Evolutionary conservation across 2,797 vertebrate species (phyloP).

Genomic region (Eurystomus glaucurus): DNA sequence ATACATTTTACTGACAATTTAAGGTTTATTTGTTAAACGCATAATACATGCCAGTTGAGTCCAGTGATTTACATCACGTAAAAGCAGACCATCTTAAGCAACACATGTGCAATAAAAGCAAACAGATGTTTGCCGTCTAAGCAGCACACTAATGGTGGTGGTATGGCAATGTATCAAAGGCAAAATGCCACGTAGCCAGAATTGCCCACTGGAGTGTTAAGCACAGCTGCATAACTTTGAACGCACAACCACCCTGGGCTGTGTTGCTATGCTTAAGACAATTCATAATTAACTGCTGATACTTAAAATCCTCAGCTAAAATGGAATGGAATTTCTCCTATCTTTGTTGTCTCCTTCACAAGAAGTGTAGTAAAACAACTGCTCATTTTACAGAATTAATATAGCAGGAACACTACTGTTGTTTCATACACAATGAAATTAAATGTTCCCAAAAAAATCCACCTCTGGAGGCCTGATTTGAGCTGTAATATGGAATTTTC

Average conservation of each 20-base stretch:
- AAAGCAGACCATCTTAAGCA: constrained; percentile 72
- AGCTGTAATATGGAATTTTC: constrained; percentile 25
- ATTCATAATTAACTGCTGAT: constrained; percentile 40
- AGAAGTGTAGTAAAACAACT: not conserved
- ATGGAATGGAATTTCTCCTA: constrained; percentile 1
- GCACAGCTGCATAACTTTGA: constrained; percentile 24
- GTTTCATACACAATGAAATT: not conserved
- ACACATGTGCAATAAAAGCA: constrained; percentile 79
- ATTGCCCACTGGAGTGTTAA: constrained; percentile 55
- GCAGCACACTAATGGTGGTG: constrained; percentile 54
- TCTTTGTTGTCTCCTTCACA: no score
- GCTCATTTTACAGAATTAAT: constrained; percentile 28
- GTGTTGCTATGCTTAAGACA: not conserved
- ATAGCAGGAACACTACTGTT: not conserved
- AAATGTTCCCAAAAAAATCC: not conserved
- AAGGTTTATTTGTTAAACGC: constrained; percentile 51
- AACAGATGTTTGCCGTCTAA: constrained; percentile 79
- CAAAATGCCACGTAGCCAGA: constrained; percentile 40
- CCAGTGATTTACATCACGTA: constrained; percentile 67
- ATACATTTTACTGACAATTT: constrained; percentile 43
- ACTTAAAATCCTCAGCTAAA: constrained; percentile 16
- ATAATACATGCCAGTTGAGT: constrained; percentile 11
- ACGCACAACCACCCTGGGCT: not conserved
- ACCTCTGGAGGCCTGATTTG: not conserved
- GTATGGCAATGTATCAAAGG: constrained; percentile 74